These are phyloP conservation scores for Caenorhabditis angaria DNA, from an alignment of 2,888 invertebrate genomes.

Conservation along the genomic window DNA sequence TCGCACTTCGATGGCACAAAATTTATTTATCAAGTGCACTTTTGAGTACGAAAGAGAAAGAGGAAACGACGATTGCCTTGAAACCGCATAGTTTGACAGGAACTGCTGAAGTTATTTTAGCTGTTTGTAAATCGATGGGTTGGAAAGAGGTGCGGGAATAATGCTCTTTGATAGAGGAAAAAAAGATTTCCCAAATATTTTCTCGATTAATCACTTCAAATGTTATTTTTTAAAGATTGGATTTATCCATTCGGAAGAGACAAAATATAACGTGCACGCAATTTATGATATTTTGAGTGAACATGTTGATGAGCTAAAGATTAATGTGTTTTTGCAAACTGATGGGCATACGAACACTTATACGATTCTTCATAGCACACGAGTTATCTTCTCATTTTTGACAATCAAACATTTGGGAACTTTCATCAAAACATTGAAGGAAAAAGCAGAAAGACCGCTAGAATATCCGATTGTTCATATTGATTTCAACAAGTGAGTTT, in stretches of 20 bases:
- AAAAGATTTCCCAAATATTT: neutral
- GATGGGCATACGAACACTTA: slow-evolving; percentile 31
- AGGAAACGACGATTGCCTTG: slow-evolving; percentile 40
- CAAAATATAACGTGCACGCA: slow-evolving; percentile 34
- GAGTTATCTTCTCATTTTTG: slow-evolving; percentile 37
- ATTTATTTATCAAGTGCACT: slow-evolving; percentile 34
- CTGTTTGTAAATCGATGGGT: slow-evolving; percentile 23
- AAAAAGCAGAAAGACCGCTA: slow-evolving; percentile 28
- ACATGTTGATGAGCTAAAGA: slow-evolving; percentile 12
- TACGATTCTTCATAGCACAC: slow-evolving; percentile 23
- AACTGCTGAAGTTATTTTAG: slow-evolving; percentile 30
- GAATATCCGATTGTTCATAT: slow-evolving; percentile 36
- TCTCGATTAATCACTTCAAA: no score
- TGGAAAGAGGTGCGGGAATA: slow-evolving; percentile 36
- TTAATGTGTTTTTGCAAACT: slow-evolving; percentile 33
- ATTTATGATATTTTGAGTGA: slow-evolving; percentile 25
- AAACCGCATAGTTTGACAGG: slow-evolving; percentile 41
- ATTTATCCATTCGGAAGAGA: slow-evolving; percentile 39
- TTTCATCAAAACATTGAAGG: slow-evolving; percentile 33
- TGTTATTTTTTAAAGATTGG: no score
- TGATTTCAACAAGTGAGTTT: slow-evolving; percentile 25
- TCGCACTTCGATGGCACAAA: slow-evolving; percentile 49
- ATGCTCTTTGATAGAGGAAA: neutral
- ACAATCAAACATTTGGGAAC: slow-evolving; percentile 19
- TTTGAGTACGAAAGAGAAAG: slow-evolving; percentile 37